Evolutionary conservation across 2,888 invertebrate genomes (phyloP), one percentile per base, ranked within the genome.

Genomic region (Oligia latruncula): DNA sequence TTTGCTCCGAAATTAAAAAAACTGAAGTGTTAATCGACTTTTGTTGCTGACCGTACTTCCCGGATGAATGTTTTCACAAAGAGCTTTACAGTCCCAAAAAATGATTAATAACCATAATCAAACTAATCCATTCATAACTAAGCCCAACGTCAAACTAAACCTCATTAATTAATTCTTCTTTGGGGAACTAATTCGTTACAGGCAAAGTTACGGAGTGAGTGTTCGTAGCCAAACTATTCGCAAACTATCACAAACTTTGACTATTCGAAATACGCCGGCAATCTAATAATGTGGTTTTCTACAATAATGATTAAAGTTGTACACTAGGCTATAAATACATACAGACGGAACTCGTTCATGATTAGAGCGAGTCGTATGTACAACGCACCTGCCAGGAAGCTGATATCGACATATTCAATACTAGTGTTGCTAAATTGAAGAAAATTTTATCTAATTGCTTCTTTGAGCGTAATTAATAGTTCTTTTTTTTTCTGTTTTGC

Each of bases 91-190:
- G 35, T 35, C 23, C 11, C 40, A 40, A 40, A 65, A 55, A 8
- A 78, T 23, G 4, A 72, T 58, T 8, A 20, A 52, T 55, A 84
- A 60, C 29, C 8, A 2, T 66, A 62, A 66, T 71, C 23, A 80
- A 71, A 66, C 15, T 40, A 62, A 84, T 74, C 49, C 20, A 66
- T 80, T 84, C 71, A 74, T 40, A 15, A 6, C 13, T 43, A 46
- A 29, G 8, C 52, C 29, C 2, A 58, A 73, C 23, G 58, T 13
- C 49, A 13, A 85, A 77, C 46, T 58, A 58, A 71, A 72, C 6
- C 65, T 66, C 35, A 64, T 74, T 74, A 74, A 82, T 77, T 71
- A 74, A 77, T 82, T 77, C 77, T 82, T 84, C 74, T 82, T 84
- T 74, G 52, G 23, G 13, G 29, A 82, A 86, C 82, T 86, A 74